Base-by-base conservation (phyloP, 2,888 invertebrate genomes). In the Bibio marci region DNA sequence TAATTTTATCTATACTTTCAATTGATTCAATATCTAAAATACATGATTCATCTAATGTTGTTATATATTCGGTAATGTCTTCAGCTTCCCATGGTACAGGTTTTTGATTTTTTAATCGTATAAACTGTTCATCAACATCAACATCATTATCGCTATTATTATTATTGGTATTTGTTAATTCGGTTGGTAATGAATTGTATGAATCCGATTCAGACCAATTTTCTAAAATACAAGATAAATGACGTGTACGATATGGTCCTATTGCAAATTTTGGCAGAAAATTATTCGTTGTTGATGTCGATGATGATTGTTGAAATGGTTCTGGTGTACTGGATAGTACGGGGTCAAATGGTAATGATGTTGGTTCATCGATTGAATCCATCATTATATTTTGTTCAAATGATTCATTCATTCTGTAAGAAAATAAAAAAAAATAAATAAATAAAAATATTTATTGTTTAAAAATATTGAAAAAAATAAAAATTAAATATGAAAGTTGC, bases 121-220 rank as follows among this genome's bases (percentile, higher is more conserved):
- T 37, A 30, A 37, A 18, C n/a, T 8, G 12, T 18, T 38, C 32
- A 30, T 18, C 22, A 31, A 5, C 13, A 15, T 41, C 27, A 14
- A 32, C 32, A n/a, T 57, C 46, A 41, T 56, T 53, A 36, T 55
- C 53, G 33, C 58, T 58, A 30, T 50, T 50, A 39, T 56, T 58
- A 42, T 59, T 58, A 11, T 55, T 57, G 44, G 56, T 53, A 44
- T 57, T 51, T 44, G 58, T 56, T 42, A 59, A 47, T 42, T 59
- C 60, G 33, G 53, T 53, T 27, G 58, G 52, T 4, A 54, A 52
- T 3, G 60, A 57, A 43, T 57, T 55, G 40, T 58, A 45, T 3
- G 60, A 60, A 38, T 60, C 60, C 3, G 59, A 59, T 38, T 60
- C 60, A 8, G 59, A 56, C 41, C 59, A 61, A 35, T 60, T 59